Percentiles rank a stretch among this genome's conserved stretches.
phyloP scores from a whole-genome alignment of 2,888 invertebrate species.

The Keiferia lycopersicella region DNA sequence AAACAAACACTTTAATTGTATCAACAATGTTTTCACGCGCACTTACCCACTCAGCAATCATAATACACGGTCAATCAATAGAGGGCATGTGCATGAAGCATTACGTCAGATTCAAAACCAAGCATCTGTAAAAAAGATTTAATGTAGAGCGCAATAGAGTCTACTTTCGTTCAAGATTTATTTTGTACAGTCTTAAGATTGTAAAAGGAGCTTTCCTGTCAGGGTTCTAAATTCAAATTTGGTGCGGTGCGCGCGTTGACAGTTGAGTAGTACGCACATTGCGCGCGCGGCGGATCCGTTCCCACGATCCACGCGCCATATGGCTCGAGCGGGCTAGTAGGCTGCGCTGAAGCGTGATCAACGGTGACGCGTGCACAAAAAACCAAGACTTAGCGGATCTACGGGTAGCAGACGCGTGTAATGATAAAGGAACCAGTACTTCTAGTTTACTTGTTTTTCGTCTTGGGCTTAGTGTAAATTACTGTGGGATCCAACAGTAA shows the following conservation, averaged over 20 bases:
- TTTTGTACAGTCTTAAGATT: conserved; percentile 28
- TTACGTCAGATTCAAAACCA: conserved; percentile 32
- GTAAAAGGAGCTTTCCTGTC: conserved; percentile 47
- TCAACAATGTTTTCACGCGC: conserved; percentile 59
- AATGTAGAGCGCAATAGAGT: conserved; percentile 27
- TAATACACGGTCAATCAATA: conserved; percentile 66
- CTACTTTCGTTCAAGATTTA: conserved; percentile 27
- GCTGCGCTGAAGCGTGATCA: too few species aligned
- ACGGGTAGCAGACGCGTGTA: conserved; percentile 56
- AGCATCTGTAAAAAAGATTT: conserved; percentile 33
- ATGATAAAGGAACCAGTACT: conserved; percentile 55
- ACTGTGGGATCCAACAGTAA: conserved; percentile 12
- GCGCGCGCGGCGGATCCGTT: conserved; percentile 69
- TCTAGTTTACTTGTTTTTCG: conserved; percentile 18
- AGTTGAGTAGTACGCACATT: conserved; percentile 66
- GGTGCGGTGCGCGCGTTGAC: conserved; percentile 45
- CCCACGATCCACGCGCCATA: conserved; percentile 79
- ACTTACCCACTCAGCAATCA: conserved; percentile 61
- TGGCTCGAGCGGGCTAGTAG: conserved; percentile 74
- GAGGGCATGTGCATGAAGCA: conserved; percentile 60
- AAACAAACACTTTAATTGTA: conserved; percentile 49
- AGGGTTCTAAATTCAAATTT: conserved; percentile 36
- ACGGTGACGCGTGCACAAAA: conserved; percentile 78
- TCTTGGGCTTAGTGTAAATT: conserved; percentile 19
- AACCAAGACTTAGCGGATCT: conserved; percentile 75